A percentile compares a stretch with the other conserved stretches of the same genome.
These are phyloP conservation scores for Ochotona princeps DNA, from an alignment of 2,113 vertebrate species.

Conservation along the genomic window DNA sequence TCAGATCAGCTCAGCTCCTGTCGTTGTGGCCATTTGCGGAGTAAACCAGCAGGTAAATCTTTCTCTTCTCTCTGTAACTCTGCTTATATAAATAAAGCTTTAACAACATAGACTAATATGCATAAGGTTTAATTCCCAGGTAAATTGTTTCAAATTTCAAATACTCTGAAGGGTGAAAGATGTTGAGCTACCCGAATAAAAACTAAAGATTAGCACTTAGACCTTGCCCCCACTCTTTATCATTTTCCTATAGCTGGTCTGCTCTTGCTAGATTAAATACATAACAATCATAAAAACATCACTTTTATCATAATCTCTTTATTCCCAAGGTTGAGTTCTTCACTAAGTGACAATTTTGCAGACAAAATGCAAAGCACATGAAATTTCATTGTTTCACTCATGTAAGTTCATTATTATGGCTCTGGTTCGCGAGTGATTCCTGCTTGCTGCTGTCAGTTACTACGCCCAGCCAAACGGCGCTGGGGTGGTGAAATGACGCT, in stretches of 20 bases:
- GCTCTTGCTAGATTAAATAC: not conserved
- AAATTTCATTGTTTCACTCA: not conserved
- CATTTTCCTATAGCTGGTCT: not conserved
- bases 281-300: not conserved
- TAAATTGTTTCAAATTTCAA: not conserved
- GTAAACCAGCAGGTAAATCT: no score
- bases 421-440: conserved; percentile 87
- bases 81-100: no score
- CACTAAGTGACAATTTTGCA: not conserved
- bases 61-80: no score
- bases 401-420: not conserved
- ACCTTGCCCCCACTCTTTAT: not conserved
- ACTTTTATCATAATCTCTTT: not conserved
- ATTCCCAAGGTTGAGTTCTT: not conserved
- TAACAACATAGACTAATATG: no score
- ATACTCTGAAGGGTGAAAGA: not conserved
- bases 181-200: not conserved
- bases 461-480: conserved; percentile 85
- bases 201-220: not conserved
- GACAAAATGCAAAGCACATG: not conserved
- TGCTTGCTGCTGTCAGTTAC: conserved; percentile 88
- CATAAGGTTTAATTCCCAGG: not conserved
- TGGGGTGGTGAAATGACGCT: conserved; percentile 89
- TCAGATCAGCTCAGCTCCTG: no score
- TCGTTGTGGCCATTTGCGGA: no score